Evolutionary conservation across 2,797 vertebrate genomes (phyloP), one percentile per base, ranked within the genome.

Genomic region (Enteromius afrohamiltoni): DNA sequence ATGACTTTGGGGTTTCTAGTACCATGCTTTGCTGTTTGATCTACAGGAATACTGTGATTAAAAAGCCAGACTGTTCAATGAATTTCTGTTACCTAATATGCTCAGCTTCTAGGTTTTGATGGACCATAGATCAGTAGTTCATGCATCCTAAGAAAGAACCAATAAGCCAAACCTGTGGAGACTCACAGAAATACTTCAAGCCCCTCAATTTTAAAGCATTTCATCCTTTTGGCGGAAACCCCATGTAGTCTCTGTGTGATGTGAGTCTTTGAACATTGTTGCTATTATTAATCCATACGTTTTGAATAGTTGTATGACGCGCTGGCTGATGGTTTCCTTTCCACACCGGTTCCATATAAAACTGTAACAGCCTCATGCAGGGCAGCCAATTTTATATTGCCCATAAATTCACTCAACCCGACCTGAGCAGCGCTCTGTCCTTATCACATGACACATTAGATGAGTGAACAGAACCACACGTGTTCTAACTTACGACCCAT

Each of bases 251-350:
- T 60, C 19, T 9, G n/a, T 49, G 55, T 60, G 17, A 73, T 58
- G n/a, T 75, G 4, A 34, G 21, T n/a, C 51, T 76, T 45, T 79
- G 49, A 75, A 64, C 53, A 70, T 55, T 55, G 6, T 75, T 3
- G 29, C 86, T 85, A 82, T 80, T 82, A 71, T 82, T 90, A 88
- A 73, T 85, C 45, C 3, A n/a, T 31, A 64, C 40, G 68, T 86
- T 81, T 84, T 47, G 75, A 58, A 82, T 11, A 19, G 42, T 64
- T 31, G 40, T 47, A 79, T 83, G 78, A 86, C 85, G 77, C 58
- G 51, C 19, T 1, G 53, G 65, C 26, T 31, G 58, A 53, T 65
- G 9, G 64, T 88, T 88, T 82, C 79, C 49, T 60, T 19, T 26
- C 29, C 11, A 53, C 74, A 77, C 84, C 73, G 7, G 73, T 69